phyloP scores from a whole-genome alignment of 2,888 invertebrate genomes.

The Osedax frankpressi region DNA sequence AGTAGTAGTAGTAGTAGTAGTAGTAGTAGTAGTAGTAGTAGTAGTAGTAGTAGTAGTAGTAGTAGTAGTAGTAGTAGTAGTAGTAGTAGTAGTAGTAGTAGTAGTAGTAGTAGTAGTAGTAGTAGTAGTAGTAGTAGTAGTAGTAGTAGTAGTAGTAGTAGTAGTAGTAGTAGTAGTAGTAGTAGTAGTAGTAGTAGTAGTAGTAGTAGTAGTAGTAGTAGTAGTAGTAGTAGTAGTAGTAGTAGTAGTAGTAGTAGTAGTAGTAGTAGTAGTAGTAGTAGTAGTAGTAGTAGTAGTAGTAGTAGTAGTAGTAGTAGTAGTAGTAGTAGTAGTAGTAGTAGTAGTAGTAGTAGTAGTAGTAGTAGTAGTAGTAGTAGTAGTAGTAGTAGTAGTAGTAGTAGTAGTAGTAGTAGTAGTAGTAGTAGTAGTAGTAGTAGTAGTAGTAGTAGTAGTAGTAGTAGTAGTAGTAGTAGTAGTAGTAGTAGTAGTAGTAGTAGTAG shows the following conservation, averaged over 20 bases:
- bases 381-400: no score
- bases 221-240: constrained; percentile 17
- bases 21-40: constrained; percentile 16
- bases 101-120: constrained; percentile 17
- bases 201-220: constrained; percentile 19
- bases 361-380: no score
- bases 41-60: constrained; percentile 17
- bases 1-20: constrained; percentile 16
- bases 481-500: no score
- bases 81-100: constrained; percentile 16
- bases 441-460: no score
- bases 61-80: constrained; percentile 19
- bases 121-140: constrained; percentile 19
- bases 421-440: no score
- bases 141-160: constrained; percentile 17
- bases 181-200: constrained; percentile 18
- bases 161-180: constrained; percentile 19
- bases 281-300: not conserved
- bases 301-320: no score
- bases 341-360: no score
- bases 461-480: no score
- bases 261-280: not conserved
- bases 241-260: not conserved
- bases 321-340: no score
- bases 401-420: no score